Evolutionary conservation across 2,797 vertebrate species (phyloP).

Genomic region (Dryobates pubescens): DNA sequence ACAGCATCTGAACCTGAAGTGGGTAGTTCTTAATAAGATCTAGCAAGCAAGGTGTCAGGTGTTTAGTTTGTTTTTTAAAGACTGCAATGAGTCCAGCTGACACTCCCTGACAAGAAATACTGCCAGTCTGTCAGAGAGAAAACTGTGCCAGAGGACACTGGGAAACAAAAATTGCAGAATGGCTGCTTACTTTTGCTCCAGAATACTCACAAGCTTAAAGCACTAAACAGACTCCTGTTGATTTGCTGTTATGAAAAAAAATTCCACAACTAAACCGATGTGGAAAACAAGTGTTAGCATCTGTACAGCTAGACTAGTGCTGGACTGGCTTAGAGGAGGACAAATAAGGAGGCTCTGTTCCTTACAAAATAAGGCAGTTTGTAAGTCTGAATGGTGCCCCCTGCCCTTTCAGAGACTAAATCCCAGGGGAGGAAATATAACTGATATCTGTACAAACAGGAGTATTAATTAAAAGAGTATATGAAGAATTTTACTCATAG

Average conservation of each 20-base stretch:
- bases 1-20: neutral
- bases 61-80: neutral
- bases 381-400: neutral
- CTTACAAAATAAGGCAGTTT: neutral
- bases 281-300: neutral
- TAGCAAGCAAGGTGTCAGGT: neutral
- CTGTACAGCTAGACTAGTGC: neutral
- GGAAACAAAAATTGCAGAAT: neutral
- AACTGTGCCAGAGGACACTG: neutral
- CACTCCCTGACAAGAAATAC: neutral
- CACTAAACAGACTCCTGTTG: neutral
- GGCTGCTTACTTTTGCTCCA: neutral
- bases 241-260: neutral
- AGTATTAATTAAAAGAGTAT: neutral
- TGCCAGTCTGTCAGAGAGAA: neutral
- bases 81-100: neutral
- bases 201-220: neutral
- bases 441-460: neutral
- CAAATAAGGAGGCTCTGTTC: neutral
- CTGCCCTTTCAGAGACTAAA: neutral
- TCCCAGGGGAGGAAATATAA: neutral
- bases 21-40: neutral
- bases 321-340: neutral
- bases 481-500: neutral
- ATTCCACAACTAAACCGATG: neutral